Evolutionary conservation across 1,140 invertebrate genomes (phyloP).

Genomic region (Lasioglossum baleicum): DNA sequence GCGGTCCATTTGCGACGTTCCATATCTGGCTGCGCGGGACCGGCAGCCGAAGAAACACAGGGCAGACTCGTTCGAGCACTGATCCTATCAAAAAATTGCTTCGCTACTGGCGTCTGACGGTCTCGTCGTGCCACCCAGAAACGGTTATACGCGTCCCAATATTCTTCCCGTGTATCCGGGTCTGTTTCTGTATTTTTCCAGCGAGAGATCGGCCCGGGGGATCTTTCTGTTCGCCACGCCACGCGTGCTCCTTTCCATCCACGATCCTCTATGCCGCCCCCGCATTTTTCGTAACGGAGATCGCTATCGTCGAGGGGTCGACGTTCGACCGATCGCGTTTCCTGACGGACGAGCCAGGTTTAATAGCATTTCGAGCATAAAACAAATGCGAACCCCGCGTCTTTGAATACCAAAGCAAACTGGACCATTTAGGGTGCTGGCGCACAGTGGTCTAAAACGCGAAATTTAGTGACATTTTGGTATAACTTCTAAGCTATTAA

Average conservation of each 20-base stretch:
- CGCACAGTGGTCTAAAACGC: no score
- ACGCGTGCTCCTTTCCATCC: background rate
- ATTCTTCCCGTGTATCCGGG: slow-evolving; percentile 27
- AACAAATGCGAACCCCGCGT: background rate
- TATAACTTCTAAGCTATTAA: no score
- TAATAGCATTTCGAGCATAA: background rate
- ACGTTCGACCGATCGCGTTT: background rate
- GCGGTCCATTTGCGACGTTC: slow-evolving; percentile 58
- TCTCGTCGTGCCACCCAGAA: slow-evolving; percentile 40
- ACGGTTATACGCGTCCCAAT: slow-evolving; percentile 42
- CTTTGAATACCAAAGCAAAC: background rate
- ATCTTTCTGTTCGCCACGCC: background rate
- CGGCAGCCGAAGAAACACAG: slow-evolving; percentile 57
- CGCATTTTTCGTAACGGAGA: slow-evolving; percentile 6
- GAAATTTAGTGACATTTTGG: no score
- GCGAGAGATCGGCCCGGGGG: background rate
- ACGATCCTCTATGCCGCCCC: no score
- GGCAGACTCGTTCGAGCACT: slow-evolving; percentile 48
- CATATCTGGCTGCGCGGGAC: slow-evolving; percentile 40
- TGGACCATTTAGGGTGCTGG: background rate
- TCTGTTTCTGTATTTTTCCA: slow-evolving; percentile 29
- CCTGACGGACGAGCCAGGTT: background rate
- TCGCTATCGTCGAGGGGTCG: slow-evolving; percentile 14
- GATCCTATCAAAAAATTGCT: slow-evolving; percentile 74
- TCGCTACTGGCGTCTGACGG: slow-evolving; percentile 66